Conservation (phyloP, 2,888 invertebrate genomes). For the Achlya flavicornis region DNA sequence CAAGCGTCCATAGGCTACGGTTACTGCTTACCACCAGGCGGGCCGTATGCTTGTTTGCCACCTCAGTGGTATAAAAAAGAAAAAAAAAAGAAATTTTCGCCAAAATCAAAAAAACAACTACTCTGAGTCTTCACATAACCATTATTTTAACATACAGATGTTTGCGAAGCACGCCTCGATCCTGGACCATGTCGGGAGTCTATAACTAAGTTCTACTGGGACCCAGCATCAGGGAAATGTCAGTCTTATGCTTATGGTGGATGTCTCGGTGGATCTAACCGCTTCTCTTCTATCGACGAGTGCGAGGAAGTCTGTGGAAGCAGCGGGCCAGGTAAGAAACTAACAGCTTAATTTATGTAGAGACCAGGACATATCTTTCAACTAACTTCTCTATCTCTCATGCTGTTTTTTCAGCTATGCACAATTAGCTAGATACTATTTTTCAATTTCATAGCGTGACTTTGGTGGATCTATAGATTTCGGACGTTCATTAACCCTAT, state of each 20-base stretch:
- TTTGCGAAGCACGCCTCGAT: conserved; percentile 87
- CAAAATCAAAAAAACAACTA: no score
- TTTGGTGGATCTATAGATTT: neutral
- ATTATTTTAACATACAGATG: conserved; percentile 77
- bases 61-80: no score
- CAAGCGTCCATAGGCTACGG: no score
- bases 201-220: conserved; percentile 88
- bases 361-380: neutral
- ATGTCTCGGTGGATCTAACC: conserved; percentile 93
- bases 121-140: neutral
- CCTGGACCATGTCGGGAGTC: conserved; percentile 88
- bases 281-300: conserved; percentile 89
- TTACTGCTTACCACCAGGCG: no score
- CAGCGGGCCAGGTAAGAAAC: conserved; percentile 55
- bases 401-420: neutral
- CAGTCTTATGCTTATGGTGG: conserved; percentile 90
- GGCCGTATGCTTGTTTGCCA: no score
- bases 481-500: neutral
- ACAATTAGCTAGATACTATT: conserved; percentile 2
- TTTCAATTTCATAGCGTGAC: neutral
- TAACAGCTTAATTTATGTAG: neutral
- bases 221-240: conserved; percentile 85
- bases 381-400: neutral
- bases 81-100: no score
- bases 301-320: conserved; percentile 88